Percentiles rank a stretch among this genome's conserved stretches.
Evolutionary conservation across 2,888 invertebrate genomes (phyloP).

Genomic region (Rhagium mordax): DNA sequence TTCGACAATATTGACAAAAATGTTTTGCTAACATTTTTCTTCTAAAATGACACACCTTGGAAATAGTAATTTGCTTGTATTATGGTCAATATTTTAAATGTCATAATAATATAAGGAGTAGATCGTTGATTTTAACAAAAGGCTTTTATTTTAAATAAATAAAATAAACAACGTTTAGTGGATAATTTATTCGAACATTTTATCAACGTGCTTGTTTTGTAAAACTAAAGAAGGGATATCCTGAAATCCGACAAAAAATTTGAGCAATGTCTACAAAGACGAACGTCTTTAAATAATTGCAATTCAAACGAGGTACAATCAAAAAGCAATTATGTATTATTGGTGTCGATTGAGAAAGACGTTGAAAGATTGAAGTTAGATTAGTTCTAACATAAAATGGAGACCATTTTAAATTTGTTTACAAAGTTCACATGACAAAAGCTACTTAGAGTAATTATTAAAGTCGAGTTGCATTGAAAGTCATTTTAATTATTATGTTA

Average conservation of each 20-base stretch:
- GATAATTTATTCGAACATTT: neutral
- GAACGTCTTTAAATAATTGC: neutral
- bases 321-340: neutral
- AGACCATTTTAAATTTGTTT: neutral
- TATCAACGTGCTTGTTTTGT: neutral
- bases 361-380: neutral
- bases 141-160: too few species aligned
- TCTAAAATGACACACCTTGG: too few species aligned
- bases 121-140: too few species aligned
- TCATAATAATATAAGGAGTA: too few species aligned
- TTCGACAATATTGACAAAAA: too few species aligned
- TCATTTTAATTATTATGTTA: too few species aligned
- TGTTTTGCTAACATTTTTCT: too few species aligned
- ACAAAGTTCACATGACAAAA: neutral
- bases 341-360: neutral
- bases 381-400: neutral
- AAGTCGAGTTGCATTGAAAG: neutral
- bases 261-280: neutral
- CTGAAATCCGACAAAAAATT: neutral
- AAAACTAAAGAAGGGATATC: neutral
- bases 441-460: neutral
- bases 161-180: too few species aligned
- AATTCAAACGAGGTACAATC: neutral
- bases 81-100: too few species aligned
- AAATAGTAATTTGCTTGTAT: too few species aligned